These are phyloP conservation scores for Aphis gossypii DNA, from an alignment of 1,140 invertebrate genomes.

Conservation along the genomic window DNA sequence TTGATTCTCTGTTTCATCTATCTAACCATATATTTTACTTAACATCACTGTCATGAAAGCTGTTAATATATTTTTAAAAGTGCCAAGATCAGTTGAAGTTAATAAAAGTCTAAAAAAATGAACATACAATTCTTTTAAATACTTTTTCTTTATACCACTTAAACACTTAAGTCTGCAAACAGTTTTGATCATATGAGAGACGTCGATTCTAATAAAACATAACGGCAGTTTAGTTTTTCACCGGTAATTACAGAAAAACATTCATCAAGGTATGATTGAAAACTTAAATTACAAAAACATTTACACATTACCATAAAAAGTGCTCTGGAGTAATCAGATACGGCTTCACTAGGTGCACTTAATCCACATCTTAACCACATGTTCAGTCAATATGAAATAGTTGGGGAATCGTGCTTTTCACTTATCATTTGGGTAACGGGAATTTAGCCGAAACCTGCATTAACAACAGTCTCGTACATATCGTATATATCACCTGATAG, in stretches of 20 bases:
- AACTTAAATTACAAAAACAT: constrained; percentile 30
- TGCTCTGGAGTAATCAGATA: neutral
- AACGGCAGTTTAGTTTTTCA: neutral
- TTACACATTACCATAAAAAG: constrained; percentile 6
- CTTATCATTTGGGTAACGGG: neutral
- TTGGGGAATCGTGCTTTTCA: neutral
- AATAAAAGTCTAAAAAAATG: neutral
- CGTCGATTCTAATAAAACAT: neutral
- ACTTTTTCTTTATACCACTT: neutral
- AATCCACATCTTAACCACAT: neutral
- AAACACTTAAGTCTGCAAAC: constrained; percentile 5
- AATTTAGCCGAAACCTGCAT: neutral
- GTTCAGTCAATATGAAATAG: neutral
- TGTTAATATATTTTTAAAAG: constrained; percentile 9
- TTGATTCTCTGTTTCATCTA: neutral
- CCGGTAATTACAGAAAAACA: constrained; percentile 13
- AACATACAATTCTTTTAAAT: neutral
- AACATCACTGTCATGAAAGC: neutral
- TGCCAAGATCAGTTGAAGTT: neutral
- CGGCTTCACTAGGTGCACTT: neutral
- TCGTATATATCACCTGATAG: constrained; percentile 4
- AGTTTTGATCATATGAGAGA: neutral
- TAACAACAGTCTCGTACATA: neutral
- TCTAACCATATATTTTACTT: neutral
- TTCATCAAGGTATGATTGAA: neutral